Percentiles rank a stretch among this genome's conserved stretches.
These are phyloP conservation scores for Condylura cristata DNA, from an alignment of 2,113 vertebrate genomes.

Conservation along the genomic window DNA sequence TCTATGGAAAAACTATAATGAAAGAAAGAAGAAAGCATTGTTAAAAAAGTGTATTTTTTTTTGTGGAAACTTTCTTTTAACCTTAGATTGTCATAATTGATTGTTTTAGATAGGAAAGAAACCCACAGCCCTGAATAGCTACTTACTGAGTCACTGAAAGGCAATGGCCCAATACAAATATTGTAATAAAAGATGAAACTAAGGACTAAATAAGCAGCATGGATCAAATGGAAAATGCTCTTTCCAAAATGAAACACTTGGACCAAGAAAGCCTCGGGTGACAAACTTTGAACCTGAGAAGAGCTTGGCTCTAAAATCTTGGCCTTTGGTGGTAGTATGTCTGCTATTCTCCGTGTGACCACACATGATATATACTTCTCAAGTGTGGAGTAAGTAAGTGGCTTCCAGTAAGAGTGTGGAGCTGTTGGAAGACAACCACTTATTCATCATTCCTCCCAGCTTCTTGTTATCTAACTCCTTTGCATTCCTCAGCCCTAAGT, in stretches of 20 bases:
- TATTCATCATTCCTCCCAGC: background rate
- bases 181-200: constrained; percentile 50
- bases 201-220: constrained; percentile 49
- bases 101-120: constrained; percentile 35
- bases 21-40: background rate
- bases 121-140: background rate
- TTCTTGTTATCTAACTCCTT: background rate
- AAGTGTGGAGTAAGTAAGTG: background rate
- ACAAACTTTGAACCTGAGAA: constrained; percentile 50
- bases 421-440: background rate
- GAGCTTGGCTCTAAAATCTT: constrained; percentile 47
- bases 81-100: background rate
- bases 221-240: constrained; percentile 56
- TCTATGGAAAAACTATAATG: too few relatives aligned
- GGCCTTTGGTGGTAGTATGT: background rate
- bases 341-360: background rate
- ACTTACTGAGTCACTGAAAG: constrained; percentile 50
- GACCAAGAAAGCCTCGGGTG: constrained; percentile 35
- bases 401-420: background rate
- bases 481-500: background rate
- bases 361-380: background rate
- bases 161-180: constrained; percentile 54
- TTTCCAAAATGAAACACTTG: constrained; percentile 62
- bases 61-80: background rate
- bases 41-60: background rate